Conservation (phyloP, 2,888 invertebrate genomes). For the Saturnia pavonia region DNA sequence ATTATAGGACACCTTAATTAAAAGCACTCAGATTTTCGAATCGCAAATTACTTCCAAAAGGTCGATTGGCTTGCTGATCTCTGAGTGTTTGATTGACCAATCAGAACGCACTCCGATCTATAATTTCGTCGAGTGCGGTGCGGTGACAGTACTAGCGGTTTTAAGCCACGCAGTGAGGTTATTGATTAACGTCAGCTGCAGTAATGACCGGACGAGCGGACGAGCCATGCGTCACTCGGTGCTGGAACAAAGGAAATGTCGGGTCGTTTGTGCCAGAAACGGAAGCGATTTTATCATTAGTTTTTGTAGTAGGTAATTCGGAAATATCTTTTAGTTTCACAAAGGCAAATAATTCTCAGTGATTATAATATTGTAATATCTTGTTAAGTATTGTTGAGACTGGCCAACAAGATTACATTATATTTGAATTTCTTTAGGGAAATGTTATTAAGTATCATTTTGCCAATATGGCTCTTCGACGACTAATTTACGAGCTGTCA, state of each 20-base stretch:
- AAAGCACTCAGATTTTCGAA: slow-evolving; percentile 24
- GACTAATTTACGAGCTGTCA: too few relatives aligned
- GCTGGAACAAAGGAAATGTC: slow-evolving; percentile 23
- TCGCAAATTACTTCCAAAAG: slow-evolving; percentile 37
- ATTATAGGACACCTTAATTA: slow-evolving; percentile 11
- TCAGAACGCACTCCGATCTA: slow-evolving; percentile 31
- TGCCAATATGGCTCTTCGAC: too few relatives aligned
- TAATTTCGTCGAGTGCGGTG: slow-evolving; percentile 31
- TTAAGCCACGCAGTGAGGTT: slow-evolving; percentile 33
- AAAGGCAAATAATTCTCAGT: too few relatives aligned
- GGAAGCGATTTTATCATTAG: slow-evolving; percentile 19
- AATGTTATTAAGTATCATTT: too few relatives aligned
- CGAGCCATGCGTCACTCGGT: slow-evolving; percentile 51
- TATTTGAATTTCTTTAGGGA: too few relatives aligned
- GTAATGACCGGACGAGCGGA: slow-evolving; percentile 55
- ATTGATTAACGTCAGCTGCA: slow-evolving; percentile 66
- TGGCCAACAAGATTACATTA: too few relatives aligned
- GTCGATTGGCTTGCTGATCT: slow-evolving; percentile 33
- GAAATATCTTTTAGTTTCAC: too few relatives aligned
- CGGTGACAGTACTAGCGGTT: background rate
- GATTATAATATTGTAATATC: too few relatives aligned
- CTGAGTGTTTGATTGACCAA: slow-evolving; percentile 35
- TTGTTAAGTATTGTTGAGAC: too few relatives aligned
- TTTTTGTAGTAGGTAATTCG: too few relatives aligned
- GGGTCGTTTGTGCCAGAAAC: slow-evolving; percentile 19